Evolutionary conservation across 2,113 vertebrate genomes (phyloP).

Genomic region (Amblyopsis rosae): DNA sequence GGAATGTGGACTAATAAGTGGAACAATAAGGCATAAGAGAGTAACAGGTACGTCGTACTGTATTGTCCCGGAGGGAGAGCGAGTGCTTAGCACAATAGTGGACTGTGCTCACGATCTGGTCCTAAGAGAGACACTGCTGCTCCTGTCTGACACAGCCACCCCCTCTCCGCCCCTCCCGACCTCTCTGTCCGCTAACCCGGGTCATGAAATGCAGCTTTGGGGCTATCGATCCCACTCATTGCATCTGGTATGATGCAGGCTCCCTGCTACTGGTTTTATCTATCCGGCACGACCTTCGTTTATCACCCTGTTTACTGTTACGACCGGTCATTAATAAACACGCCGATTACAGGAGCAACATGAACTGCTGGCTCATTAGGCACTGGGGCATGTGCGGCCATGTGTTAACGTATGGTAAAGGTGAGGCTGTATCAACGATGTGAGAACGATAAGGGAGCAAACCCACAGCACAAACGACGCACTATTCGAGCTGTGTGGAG

Average conservation of each 20-base stretch:
- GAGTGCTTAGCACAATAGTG: no score
- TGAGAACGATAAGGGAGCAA: neutral
- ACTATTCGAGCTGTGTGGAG: conserved; percentile 14
- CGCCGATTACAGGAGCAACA: conserved; percentile 52
- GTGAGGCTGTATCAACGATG: neutral
- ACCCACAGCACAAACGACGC: neutral
- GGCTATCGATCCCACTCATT: conserved; percentile 54
- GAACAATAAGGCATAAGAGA: no score
- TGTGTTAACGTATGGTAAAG: conserved; percentile 2
- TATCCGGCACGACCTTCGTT: conserved; percentile 54
- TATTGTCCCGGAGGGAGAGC: no score
- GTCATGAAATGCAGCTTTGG: conserved; percentile 47
- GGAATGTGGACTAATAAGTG: no score
- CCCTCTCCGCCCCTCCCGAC: neutral
- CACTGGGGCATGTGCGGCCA: conserved; percentile 8
- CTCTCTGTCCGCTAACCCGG: conserved; percentile 15
- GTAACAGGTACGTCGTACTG: no score
- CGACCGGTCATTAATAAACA: conserved; percentile 57
- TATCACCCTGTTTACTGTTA: conserved; percentile 44
- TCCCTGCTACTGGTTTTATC: conserved; percentile 54
- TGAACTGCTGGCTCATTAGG: conserved; percentile 48
- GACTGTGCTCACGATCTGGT: neutral
- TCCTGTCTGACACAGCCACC: neutral
- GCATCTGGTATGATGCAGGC: conserved; percentile 36
- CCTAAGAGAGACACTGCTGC: neutral